Conservation (phyloP, 2,888 invertebrate species). For the Lycia hirtaria region DNA sequence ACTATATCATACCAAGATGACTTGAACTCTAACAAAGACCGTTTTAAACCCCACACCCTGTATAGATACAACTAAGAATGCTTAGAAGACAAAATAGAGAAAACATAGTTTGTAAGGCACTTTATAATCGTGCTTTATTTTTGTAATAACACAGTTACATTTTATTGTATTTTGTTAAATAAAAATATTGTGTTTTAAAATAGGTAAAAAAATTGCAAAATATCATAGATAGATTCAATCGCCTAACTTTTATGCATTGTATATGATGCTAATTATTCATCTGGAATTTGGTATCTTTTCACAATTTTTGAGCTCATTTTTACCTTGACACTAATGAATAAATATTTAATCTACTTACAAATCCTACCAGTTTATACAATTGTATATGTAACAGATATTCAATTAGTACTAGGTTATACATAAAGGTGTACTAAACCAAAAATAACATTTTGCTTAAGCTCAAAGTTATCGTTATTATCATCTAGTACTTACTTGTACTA, state of each 20-base stretch:
- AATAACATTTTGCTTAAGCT: too few species aligned
- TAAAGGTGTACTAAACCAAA: not conserved
- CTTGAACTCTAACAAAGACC: conserved; percentile 51
- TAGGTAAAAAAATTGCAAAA: conserved; percentile 40
- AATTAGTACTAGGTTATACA: too few species aligned
- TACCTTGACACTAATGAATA: not conserved
- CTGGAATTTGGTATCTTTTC: conserved; percentile 1
- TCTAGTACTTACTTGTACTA: too few species aligned
- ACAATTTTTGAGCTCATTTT: conserved; percentile 16
- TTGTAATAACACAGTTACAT: conserved; percentile 46
- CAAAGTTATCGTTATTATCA: too few species aligned
- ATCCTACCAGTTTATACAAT: not conserved
- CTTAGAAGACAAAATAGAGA: conserved; percentile 46
- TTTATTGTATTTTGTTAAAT: conserved; percentile 40
- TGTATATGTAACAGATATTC: not conserved
- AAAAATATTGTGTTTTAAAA: conserved; percentile 32
- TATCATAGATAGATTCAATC: conserved; percentile 51
- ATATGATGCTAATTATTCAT: conserved; percentile 4
- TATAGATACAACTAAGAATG: conserved; percentile 55
- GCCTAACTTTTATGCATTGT: conserved; percentile 35
- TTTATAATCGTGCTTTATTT: conserved; percentile 50
- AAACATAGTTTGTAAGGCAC: conserved; percentile 47
- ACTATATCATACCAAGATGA: conserved; percentile 78
- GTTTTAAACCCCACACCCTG: conserved; percentile 55
- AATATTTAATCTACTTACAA: not conserved